Percentiles rank a stretch among this genome's conserved stretches.
These are phyloP conservation scores for Ridgeia piscesae DNA, from an alignment of 1,140 invertebrate species.

Conservation along the genomic window DNA sequence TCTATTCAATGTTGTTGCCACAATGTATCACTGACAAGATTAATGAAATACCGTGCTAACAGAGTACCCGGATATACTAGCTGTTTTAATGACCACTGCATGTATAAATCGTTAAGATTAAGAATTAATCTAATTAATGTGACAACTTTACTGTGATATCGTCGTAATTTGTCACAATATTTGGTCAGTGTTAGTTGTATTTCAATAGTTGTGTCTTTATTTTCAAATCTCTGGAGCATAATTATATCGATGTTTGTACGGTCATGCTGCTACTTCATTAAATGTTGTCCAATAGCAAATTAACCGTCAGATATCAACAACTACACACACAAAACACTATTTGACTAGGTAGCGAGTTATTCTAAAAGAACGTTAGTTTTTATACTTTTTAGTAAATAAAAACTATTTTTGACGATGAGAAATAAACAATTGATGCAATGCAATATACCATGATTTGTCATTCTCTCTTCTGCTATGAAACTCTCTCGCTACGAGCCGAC, in stretches of 20 bases:
- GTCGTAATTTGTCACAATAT: background rate
- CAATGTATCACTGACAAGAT: background rate
- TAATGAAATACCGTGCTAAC: background rate
- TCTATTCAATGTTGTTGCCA: no score
- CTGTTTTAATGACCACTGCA: background rate
- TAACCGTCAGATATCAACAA: background rate
- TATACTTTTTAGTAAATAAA: no score
- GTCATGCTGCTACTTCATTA: background rate
- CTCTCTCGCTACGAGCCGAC: no score
- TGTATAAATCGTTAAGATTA: background rate
- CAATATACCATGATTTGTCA: no score
- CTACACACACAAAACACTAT: background rate
- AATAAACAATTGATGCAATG: no score
- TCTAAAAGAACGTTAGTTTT: no score
- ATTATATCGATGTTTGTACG: no score
- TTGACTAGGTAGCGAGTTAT: no score
- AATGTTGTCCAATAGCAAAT: background rate
- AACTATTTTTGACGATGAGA: no score
- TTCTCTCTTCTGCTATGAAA: no score
- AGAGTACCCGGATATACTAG: no score
- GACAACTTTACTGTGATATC: background rate
- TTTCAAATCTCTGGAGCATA: background rate
- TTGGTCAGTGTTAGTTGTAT: background rate
- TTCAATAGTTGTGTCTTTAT: background rate
- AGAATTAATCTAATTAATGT: background rate